Conservation (phyloP, 2,888 invertebrate genomes). For the Caenorhabditis panamensis region DNA sequence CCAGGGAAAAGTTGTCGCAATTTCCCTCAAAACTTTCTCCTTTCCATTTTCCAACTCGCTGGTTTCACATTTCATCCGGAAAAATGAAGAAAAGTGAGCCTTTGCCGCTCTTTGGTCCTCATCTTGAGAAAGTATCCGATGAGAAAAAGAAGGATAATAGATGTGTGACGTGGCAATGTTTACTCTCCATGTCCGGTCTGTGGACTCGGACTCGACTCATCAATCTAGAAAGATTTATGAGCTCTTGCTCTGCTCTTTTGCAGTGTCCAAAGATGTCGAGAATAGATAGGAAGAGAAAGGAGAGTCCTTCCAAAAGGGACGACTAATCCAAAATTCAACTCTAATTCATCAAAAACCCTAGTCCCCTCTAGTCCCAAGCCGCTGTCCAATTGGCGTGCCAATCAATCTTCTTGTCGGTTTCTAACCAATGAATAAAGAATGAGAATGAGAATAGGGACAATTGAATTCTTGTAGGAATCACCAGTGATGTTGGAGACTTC, state of each 20-base stretch:
- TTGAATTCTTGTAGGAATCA: conserved; percentile 31
- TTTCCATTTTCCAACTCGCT: background rate
- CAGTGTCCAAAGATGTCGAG: conserved; percentile 16
- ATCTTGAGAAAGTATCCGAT: too few species aligned
- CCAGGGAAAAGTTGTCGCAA: background rate
- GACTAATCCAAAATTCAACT: conserved; percentile 14
- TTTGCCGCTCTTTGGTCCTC: background rate
- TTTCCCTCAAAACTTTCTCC: background rate
- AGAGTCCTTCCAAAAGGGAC: background rate
- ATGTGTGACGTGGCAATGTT: background rate
- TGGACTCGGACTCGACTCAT: background rate
- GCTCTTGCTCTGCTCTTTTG: conserved; percentile 18
- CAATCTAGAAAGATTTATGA: conserved; percentile 24
- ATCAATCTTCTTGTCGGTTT: conserved; percentile 28
- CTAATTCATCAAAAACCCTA: conserved; percentile 41
- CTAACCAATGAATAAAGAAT: conserved; percentile 43
- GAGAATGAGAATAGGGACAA: background rate
- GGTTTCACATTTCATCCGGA: background rate
- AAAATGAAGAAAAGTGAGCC: background rate
- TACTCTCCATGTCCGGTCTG: background rate
- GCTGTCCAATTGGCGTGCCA: conserved; percentile 22
- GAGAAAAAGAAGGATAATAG: background rate
- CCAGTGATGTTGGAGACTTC: conserved; percentile 71
- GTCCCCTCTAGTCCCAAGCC: background rate
- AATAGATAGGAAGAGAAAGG: conserved; percentile 30